These are phyloP conservation scores for Flabesymbios commensalis DNA, from an alignment of 2,888 invertebrate genomes.

Conservation along the genomic window DNA sequence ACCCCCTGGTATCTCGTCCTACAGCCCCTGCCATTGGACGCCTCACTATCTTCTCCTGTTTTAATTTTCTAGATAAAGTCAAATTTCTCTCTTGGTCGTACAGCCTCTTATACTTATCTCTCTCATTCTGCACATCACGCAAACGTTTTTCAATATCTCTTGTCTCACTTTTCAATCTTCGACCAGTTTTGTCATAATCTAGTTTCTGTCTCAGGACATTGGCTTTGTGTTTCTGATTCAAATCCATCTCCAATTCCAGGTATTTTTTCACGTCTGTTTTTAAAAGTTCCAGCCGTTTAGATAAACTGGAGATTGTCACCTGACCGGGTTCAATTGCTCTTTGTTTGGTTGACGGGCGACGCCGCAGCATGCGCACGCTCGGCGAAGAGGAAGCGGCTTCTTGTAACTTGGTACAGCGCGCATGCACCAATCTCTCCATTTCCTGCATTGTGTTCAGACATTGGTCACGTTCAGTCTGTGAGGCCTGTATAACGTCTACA, in stretches of 20 bases:
- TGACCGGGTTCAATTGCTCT: background rate
- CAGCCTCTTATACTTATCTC: slow-evolving; percentile 8
- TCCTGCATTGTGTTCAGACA: slow-evolving; percentile 2
- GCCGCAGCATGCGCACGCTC: background rate
- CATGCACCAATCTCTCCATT: background rate
- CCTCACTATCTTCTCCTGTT: no score
- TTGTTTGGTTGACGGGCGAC: background rate
- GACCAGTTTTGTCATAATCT: background rate
- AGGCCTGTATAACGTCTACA: background rate
- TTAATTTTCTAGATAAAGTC: no score
- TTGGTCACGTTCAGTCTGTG: slow-evolving; percentile 6
- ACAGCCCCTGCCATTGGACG: no score
- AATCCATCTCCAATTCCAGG: background rate
- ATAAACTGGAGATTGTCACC: background rate
- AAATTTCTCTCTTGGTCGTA: slow-evolving; percentile 1
- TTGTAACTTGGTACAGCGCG: background rate
- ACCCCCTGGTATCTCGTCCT: no score
- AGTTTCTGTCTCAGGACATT: background rate
- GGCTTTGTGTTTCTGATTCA: background rate
- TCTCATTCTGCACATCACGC: background rate
- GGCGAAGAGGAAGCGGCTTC: background rate
- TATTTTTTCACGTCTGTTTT: background rate
- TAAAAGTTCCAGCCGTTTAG: background rate
- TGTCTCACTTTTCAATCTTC: background rate
- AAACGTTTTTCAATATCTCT: background rate